Evolutionary conservation across 2,113 vertebrate species (phyloP).

Genomic region (Grus americana): DNA sequence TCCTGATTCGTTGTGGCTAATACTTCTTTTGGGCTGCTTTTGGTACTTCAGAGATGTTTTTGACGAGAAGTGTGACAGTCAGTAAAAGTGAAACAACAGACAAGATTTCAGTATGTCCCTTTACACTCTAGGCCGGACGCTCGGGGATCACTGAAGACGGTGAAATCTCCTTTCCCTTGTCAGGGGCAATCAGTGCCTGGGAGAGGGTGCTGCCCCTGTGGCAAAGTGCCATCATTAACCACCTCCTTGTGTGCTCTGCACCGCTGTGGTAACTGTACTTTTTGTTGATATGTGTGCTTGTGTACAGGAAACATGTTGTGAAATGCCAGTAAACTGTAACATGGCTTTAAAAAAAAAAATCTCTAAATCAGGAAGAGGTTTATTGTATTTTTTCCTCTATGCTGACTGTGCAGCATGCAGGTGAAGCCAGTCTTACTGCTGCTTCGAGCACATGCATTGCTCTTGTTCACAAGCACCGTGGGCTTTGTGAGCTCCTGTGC

Average conservation of each 20-base stretch:
- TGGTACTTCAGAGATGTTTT: background rate
- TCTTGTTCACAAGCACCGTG: background rate
- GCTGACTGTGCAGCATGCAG: background rate
- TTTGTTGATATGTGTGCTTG: background rate
- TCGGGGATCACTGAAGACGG: background rate
- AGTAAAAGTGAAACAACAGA: background rate
- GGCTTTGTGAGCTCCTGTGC: background rate
- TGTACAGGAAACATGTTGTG: background rate
- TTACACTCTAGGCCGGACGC: background rate
- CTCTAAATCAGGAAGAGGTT: background rate
- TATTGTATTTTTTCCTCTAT: background rate
- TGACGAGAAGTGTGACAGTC: background rate
- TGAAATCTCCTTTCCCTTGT: background rate
- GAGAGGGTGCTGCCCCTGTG: background rate
- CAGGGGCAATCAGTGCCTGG: background rate
- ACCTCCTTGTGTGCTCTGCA: background rate
- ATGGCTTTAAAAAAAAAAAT: background rate
- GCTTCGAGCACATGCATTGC: background rate
- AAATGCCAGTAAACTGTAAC: background rate
- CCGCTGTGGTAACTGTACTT: rapidly evolving
- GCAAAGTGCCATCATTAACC: background rate
- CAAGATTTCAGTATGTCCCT: background rate
- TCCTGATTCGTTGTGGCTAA: background rate
- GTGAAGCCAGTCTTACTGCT: background rate
- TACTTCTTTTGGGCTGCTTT: background rate